These are phyloP conservation scores for Anastrepha ludens DNA, from an alignment of 1,140 invertebrate genomes.

Conservation along the genomic window DNA sequence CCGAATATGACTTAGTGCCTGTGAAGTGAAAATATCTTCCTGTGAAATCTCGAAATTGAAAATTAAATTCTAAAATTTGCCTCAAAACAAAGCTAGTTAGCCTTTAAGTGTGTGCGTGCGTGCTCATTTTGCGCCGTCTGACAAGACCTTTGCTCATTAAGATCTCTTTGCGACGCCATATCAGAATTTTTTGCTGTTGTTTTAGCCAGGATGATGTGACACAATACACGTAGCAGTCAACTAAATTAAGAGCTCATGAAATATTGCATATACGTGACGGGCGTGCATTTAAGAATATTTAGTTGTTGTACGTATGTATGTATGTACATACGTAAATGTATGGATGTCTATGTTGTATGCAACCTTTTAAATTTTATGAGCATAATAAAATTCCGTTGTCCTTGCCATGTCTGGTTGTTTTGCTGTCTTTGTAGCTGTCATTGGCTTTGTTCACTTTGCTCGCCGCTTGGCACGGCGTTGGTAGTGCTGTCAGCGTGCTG, in stretches of 20 bases:
- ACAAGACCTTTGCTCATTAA: too few species aligned
- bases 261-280: conserved; percentile 5
- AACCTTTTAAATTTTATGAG: conserved; percentile 47
- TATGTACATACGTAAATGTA: not conserved
- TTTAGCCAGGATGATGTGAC: too few species aligned
- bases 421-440: not conserved
- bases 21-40: too few species aligned
- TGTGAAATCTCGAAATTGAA: too few species aligned
- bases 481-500: conserved; percentile 15
- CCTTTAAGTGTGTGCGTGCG: too few species aligned
- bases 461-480: not conserved
- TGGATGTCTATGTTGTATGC: not conserved
- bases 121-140: too few species aligned
- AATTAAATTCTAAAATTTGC: too few species aligned
- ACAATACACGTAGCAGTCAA: not conserved
- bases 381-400: conserved; percentile 13
- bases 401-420: conserved; percentile 29
- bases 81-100: too few species aligned
- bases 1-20: too few species aligned
- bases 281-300: not conserved
- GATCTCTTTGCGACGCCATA: too few species aligned
- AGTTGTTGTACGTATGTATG: not conserved
- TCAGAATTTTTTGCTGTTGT: too few species aligned
- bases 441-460: conserved; percentile 2
- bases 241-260: conserved; percentile 43